Percentiles rank a stretch among this genome's conserved stretches.
Evolutionary conservation across 2,797 vertebrate genomes (phyloP).

Genomic region (Diglossa cyanea): DNA sequence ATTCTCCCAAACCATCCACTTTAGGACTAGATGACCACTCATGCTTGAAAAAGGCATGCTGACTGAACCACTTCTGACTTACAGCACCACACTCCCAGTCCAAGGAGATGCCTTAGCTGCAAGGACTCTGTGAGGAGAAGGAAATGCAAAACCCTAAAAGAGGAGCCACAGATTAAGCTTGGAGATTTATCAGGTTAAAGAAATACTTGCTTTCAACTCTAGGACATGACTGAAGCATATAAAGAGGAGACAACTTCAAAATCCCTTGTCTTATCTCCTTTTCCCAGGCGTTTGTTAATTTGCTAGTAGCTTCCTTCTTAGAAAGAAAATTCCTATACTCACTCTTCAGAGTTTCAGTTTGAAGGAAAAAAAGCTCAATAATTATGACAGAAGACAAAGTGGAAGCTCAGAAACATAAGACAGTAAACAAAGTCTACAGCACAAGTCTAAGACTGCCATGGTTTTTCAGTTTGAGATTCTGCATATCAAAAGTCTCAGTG

Average conservation of each 20-base stretch:
- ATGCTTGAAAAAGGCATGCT: background rate
- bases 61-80: background rate
- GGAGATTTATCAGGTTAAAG: background rate
- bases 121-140: background rate
- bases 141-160: background rate
- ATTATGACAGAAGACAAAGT: background rate
- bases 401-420: background rate
- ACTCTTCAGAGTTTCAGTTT: background rate
- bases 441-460: background rate
- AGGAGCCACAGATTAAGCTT: background rate
- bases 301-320: background rate
- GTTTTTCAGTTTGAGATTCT: background rate
- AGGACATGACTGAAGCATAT: background rate
- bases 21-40: background rate
- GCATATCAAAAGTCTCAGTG: background rate
- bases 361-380: background rate
- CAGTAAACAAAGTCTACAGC: background rate
- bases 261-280: background rate
- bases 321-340: background rate
- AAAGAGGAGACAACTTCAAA: background rate
- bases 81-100: rapidly evolving
- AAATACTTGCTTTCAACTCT: background rate
- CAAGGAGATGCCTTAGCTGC: background rate
- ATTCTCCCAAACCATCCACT: background rate
- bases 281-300: background rate